These are phyloP conservation scores for Lutra lutra DNA, from an alignment of 2,797 vertebrate species.

Conservation along the genomic window DNA sequence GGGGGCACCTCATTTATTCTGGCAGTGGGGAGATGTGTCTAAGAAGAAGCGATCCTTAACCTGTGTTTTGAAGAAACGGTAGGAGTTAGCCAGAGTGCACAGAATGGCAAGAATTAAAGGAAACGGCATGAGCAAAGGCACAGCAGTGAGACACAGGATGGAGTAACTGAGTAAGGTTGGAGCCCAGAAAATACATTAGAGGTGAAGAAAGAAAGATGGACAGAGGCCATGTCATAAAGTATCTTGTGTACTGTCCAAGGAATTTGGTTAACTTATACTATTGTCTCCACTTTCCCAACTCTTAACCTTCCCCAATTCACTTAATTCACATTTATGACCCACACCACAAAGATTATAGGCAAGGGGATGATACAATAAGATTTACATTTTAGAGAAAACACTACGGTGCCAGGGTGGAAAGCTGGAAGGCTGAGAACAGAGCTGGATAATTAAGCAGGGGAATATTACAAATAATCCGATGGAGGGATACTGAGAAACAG, in stretches of 20 bases:
- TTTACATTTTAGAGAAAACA: background rate
- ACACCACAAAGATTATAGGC: background rate
- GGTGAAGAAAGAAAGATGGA: background rate
- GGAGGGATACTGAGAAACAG: background rate
- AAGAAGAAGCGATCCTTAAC: background rate
- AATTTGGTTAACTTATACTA: background rate
- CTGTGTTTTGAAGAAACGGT: background rate
- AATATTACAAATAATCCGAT: background rate
- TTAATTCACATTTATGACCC: background rate
- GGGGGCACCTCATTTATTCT: background rate
- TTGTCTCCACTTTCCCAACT: background rate
- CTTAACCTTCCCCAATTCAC: background rate
- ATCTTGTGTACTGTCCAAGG: background rate
- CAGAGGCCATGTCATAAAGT: background rate
- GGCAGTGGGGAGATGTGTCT: background rate
- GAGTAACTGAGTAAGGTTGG: background rate
- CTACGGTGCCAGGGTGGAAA: background rate
- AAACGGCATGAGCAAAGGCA: background rate
- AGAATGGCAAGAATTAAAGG: background rate
- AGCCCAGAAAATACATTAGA: background rate
- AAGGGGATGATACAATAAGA: background rate
- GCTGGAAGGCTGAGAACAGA: background rate
- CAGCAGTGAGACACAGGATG: background rate
- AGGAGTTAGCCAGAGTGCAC: background rate
- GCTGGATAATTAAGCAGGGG: background rate